A percentile compares a stretch with the other conserved stretches of the same genome.
Evolutionary conservation across 2,888 invertebrate species (phyloP).

Genomic region (Tineola bisselliella): DNA sequence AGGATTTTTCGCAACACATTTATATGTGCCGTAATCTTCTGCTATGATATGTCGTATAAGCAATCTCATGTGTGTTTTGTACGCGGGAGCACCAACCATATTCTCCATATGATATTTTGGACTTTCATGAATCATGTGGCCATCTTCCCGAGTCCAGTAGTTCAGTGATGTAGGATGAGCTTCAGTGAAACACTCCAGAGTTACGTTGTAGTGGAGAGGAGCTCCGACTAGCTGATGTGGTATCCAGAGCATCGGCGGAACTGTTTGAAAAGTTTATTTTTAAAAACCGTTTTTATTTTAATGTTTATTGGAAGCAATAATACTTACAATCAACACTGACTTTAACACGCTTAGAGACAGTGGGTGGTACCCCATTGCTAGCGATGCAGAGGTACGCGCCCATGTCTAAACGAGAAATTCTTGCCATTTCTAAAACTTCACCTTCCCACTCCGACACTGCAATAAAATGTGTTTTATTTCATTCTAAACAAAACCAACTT

Average conservation of each 20-base stretch:
- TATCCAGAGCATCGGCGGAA: constrained; percentile 92
- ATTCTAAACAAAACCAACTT: constrained; percentile 3
- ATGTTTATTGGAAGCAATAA: background rate
- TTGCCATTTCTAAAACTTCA: constrained; percentile 82
- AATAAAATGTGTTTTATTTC: constrained; percentile 22
- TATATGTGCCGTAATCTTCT: constrained; percentile 87
- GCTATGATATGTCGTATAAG: constrained; percentile 80
- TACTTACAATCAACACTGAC: constrained; percentile 95
- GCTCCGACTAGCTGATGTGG: constrained; percentile 91
- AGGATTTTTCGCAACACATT: constrained; percentile 90
- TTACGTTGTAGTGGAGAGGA: constrained; percentile 83
- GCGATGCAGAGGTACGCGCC: constrained; percentile 93
- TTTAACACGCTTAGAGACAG: constrained; percentile 91
- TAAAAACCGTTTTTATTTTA: constrained; percentile 27
- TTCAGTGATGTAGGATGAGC: constrained; percentile 91
- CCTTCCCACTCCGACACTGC: constrained; percentile 87
- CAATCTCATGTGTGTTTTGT: constrained; percentile 89
- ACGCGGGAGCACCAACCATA: constrained; percentile 73
- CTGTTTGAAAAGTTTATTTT: constrained; percentile 46
- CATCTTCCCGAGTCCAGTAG: constrained; percentile 89
- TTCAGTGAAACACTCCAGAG: constrained; percentile 89
- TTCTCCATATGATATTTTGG: constrained; percentile 83
- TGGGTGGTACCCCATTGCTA: constrained; percentile 88
- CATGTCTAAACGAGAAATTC: constrained; percentile 90
- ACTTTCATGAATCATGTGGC: constrained; percentile 89